These are phyloP conservation scores for Drosophila neonasuta DNA, from an alignment of 2,888 invertebrate species.

Conservation along the genomic window DNA sequence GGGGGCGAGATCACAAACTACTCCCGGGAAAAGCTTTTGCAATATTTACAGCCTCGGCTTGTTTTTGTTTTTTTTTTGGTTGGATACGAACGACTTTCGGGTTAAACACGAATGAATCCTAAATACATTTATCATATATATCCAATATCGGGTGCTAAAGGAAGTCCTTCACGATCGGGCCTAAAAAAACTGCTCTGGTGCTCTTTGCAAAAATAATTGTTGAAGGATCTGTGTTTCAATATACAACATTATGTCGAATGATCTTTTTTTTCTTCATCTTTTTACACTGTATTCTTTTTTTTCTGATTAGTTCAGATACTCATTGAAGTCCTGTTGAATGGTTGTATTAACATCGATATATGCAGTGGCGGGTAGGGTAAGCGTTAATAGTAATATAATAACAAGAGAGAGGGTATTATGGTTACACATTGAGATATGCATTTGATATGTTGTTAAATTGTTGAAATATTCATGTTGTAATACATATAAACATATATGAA, in stretches of 20 bases:
- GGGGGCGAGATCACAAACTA: slow-evolving; percentile 49
- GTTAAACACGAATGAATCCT: slow-evolving; percentile 1
- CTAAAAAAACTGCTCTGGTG: slow-evolving; percentile 11
- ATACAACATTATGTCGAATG: slow-evolving; percentile 9
- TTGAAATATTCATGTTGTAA: slow-evolving; percentile 25
- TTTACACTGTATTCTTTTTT: slow-evolving; percentile 34
- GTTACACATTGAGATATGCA: slow-evolving; percentile 76
- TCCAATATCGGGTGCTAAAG: slow-evolving; percentile 9
- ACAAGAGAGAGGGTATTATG: slow-evolving; percentile 77
- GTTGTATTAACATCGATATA: slow-evolving; percentile 74
- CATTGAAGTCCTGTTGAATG: slow-evolving; percentile 82
- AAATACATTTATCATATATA: slow-evolving; percentile 8
- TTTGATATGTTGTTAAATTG: slow-evolving; percentile 26
- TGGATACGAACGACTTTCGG: slow-evolving; percentile 1
- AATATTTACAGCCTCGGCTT: slow-evolving; percentile 54
- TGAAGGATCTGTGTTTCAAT: slow-evolving; percentile 10
- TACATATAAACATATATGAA: slow-evolving; percentile 6
- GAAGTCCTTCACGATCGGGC: slow-evolving; percentile 3
- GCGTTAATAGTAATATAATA: slow-evolving; percentile 73
- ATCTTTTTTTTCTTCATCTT: slow-evolving; percentile 8
- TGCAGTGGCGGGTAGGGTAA: slow-evolving; percentile 79
- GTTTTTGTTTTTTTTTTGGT: neutral
- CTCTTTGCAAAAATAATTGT: neutral
- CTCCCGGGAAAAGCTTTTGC: slow-evolving; percentile 40
- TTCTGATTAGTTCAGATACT: slow-evolving; percentile 81